Evolutionary conservation across 2,797 vertebrate species (phyloP).

Genomic region (Parotocinclus haroldoi): DNA sequence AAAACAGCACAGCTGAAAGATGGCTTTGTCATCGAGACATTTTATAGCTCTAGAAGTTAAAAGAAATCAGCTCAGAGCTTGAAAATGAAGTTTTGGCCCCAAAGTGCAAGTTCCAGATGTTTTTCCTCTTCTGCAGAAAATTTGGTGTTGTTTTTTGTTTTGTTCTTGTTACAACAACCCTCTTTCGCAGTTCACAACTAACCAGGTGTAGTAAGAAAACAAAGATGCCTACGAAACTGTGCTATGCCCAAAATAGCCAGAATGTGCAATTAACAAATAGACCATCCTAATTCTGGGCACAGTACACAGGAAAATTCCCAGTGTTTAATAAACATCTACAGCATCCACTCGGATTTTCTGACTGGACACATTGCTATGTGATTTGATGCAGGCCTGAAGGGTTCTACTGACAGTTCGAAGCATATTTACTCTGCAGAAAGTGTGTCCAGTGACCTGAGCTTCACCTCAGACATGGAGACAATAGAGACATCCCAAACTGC

Average conservation of each 20-base stretch:
- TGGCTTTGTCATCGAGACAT: conserved; percentile 13
- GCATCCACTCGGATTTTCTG: not conserved
- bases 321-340: not conserved
- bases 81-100: conserved; percentile 21
- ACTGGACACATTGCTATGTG: not conserved
- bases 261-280: not conserved
- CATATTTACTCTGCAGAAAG: conserved; percentile 2
- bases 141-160: conserved; percentile 12
- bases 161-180: not conserved
- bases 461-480: not conserved
- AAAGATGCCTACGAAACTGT: not conserved
- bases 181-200: not conserved
- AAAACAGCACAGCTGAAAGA: conserved; percentile 4
- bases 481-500: not conserved
- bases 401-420: not conserved
- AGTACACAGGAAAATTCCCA: not conserved
- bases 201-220: not conserved
- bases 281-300: not conserved
- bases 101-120: conserved; percentile 26
- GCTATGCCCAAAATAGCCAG: not conserved
- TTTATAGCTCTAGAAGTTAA: conserved; percentile 15
- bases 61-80: conserved; percentile 8
- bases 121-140: conserved; percentile 15
- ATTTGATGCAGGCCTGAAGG: no score
- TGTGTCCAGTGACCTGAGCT: not conserved